Percentiles rank a stretch among this genome's conserved stretches.
phyloP scores from a whole-genome alignment of 2,797 vertebrate genomes.

The Dromococcyx pavoninus region DNA sequence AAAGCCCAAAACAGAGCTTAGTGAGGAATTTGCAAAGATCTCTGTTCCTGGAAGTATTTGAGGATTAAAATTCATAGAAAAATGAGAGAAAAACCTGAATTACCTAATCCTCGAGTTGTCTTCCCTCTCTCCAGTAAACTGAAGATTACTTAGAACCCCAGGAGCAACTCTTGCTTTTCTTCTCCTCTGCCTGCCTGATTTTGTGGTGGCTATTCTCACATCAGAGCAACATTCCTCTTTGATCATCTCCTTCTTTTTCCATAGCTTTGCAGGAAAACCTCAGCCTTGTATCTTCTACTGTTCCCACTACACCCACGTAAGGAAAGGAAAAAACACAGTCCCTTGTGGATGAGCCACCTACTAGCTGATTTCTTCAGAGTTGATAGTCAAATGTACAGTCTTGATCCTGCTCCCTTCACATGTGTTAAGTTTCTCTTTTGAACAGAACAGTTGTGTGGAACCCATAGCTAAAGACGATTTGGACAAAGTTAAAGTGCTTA shows the following conservation, averaged over 20 bases:
- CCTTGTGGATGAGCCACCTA: not conserved
- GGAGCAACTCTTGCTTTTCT: not conserved
- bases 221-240: not conserved
- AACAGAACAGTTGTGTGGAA: not conserved
- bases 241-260: not conserved
- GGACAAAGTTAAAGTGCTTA: not conserved
- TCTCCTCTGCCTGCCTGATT: not conserved
- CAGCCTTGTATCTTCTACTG: not conserved
- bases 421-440: not conserved
- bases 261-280: not conserved
- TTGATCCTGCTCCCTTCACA: not conserved
- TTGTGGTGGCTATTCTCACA: not conserved
- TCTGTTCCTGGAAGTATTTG: not conserved
- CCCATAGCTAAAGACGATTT: not conserved
- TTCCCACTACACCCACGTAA: not conserved
- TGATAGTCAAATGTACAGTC: not conserved
- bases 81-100: not conserved
- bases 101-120: not conserved
- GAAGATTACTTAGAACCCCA: not conserved
- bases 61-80: not conserved
- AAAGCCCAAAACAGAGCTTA: not conserved
- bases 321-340: not conserved
- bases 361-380: not conserved
- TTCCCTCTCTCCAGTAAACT: not conserved
- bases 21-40: not conserved